These are phyloP conservation scores for Meganola albula DNA, from an alignment of 2,888 invertebrate species.

Conservation along the genomic window DNA sequence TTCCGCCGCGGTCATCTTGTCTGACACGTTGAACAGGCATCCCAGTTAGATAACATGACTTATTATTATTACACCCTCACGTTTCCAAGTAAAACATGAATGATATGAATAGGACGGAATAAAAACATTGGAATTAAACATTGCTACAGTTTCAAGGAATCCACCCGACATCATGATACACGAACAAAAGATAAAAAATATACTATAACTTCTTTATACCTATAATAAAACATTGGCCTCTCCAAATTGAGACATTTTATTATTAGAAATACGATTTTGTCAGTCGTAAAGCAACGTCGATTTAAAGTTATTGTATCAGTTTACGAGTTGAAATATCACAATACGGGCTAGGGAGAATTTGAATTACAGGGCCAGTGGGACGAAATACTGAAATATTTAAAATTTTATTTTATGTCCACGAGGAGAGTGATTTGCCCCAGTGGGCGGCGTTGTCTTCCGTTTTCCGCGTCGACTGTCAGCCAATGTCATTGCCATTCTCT, in stretches of 20 bases:
- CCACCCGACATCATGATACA: conserved; percentile 52
- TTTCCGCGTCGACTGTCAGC: conserved; percentile 53
- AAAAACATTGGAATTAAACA: conserved; percentile 14
- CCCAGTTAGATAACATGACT: conserved; percentile 51
- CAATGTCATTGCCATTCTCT: conserved; percentile 70
- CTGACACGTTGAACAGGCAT: conserved; percentile 39
- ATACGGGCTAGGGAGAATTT: conserved; percentile 36
- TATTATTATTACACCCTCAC: conserved; percentile 48
- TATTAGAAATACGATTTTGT: conserved; percentile 75
- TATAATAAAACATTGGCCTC: conserved; percentile 66
- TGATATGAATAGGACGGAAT: conserved; percentile 22
- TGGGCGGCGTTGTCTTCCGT: conserved; percentile 43
- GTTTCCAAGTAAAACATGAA: conserved; percentile 38
- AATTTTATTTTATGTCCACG: conserved; percentile 20
- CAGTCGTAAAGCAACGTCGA: conserved; percentile 64
- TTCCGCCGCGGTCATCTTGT: conserved; percentile 31
- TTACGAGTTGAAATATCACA: conserved; percentile 65
- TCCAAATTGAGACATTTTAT: conserved; percentile 74
- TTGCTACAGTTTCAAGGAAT: conserved; percentile 34
- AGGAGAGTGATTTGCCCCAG: conserved; percentile 31
- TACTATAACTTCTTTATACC: conserved; percentile 61
- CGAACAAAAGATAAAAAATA: conserved; percentile 53
- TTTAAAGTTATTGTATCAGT: conserved; percentile 62
- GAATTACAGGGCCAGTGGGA: conserved; percentile 24
- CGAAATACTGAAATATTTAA: conserved; percentile 21